phyloP scores from a whole-genome alignment of 2,888 invertebrate genomes.

The Meiosimyza decipiens region DNA sequence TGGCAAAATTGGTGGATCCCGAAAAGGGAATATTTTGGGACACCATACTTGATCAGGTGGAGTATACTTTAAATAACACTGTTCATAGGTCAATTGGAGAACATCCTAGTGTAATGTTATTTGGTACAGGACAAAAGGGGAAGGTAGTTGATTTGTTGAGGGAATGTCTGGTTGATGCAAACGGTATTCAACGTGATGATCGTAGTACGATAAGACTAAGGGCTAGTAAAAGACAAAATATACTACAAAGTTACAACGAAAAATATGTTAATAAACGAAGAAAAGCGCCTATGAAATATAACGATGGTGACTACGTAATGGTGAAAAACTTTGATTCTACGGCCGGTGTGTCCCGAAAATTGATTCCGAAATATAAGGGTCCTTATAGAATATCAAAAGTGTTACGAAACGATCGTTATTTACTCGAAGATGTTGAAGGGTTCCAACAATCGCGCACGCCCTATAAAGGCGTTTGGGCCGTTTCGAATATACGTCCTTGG shows the following conservation, averaged over 20 bases:
- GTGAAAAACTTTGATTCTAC: not conserved
- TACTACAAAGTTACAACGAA: constrained; percentile 33
- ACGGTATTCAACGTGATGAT: too few relatives aligned
- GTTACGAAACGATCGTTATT: too few relatives aligned
- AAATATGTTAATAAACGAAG: constrained; percentile 31
- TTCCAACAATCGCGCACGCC: constrained; percentile 29
- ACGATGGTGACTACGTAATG: constrained; percentile 27
- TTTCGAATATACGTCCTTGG: constrained; percentile 36
- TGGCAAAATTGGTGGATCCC: constrained; percentile 37
- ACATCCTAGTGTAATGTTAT: too few relatives aligned
- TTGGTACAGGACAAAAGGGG: too few relatives aligned
- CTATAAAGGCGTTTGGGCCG: constrained; percentile 36
- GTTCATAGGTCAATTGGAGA: constrained; percentile 28
- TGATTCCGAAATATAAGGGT: constrained; percentile 33
- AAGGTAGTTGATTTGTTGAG: constrained; percentile 34
- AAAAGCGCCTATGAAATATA: constrained; percentile 16
- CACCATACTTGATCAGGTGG: constrained; percentile 15
- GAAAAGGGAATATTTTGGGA: constrained; percentile 36
- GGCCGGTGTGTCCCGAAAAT: constrained; percentile 27
- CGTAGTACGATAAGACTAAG: too few relatives aligned
- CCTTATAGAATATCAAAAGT: constrained; percentile 32
- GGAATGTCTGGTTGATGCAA: constrained; percentile 32
- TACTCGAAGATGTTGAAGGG: too few relatives aligned
- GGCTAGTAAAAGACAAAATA: constrained; percentile 11
- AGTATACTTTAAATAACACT: too few relatives aligned